Base-by-base conservation (phyloP, 2,888 invertebrate species). In the Polylopha cassiicola region DNA sequence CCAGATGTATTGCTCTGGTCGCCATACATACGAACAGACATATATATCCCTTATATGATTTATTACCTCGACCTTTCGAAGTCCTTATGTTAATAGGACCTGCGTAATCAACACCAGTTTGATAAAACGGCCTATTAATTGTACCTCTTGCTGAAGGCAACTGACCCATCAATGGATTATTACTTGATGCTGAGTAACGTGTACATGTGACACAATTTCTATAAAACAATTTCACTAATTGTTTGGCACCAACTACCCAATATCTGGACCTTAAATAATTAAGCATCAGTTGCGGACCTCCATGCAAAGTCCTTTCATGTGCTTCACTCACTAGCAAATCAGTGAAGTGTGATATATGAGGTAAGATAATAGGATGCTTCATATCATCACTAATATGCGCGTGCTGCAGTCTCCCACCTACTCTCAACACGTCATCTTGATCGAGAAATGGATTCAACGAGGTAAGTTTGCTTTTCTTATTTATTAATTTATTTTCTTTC, bases 331-430 rank as follows among this genome's bases (percentile, higher is more conserved):
- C 16, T 8, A 38, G 3, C n/a, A 38, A 16, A 4, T 30, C 10
- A 1, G 38, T 24, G 6, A 27, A 11, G 14, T 37, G 37, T 2
- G 9, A 18, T 9, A 22, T 9, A 4, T 27, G 9, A 6, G 31
- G 30, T 9, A 38, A 7, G 6, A 31, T 30, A 5, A 37, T 15
- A 5, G 37, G 37, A 22, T 37, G 37, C 11, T 37, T 37, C 15
- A 21, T 28, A 6, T 29, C 7, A 4, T 38, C 21, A 15, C 26
- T 27, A 8, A 27, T 27, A n/a, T 20, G 20, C 2, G n/a, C 20
- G n/a, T n/a, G n/a, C n/a, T n/a, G n/a, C n/a, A n/a, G n/a, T n/a
- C n/a, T n/a, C n/a, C n/a, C n/a, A n/a, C n/a, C n/a, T n/a, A n/a
- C n/a, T n/a, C n/a, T n/a, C n/a, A n/a, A n/a, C n/a, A n/a, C n/a